phyloP scores from a whole-genome alignment of 2,888 invertebrate genomes.

The Tiliacea citrago region DNA sequence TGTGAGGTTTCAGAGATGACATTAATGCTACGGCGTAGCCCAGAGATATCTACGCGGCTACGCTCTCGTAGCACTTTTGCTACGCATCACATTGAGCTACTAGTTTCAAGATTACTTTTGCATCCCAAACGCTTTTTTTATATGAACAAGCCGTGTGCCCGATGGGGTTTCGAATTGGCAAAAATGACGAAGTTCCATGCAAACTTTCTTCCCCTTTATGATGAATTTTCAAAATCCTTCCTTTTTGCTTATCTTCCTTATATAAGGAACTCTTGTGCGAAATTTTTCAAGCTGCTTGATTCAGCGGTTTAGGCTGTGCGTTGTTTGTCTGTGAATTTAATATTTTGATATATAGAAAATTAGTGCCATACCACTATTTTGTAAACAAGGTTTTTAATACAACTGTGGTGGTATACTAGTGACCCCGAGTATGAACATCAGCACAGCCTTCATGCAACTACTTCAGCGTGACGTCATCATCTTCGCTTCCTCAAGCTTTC shows the following conservation, averaged over 20 bases:
- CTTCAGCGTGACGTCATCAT: no score
- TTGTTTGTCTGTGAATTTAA: neutral
- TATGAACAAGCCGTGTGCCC: neutral
- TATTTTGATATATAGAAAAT: neutral
- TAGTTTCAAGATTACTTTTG: neutral
- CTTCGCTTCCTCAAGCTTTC: no score
- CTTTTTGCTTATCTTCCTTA: neutral
- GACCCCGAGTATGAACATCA: no score
- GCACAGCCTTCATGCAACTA: no score
- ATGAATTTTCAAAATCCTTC: neutral
- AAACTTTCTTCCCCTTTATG: neutral
- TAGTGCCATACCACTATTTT: neutral
- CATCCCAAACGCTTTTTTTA: neutral
- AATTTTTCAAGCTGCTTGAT: neutral
- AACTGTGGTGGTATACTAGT: no score
- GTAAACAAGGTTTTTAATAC: neutral
- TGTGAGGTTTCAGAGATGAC: neutral
- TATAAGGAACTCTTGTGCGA: neutral
- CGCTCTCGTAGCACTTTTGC: constrained; percentile 18
- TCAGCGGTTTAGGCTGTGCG: neutral
- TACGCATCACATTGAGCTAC: neutral
- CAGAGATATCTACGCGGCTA: constrained; percentile 7
- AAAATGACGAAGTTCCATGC: neutral
- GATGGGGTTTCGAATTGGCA: neutral
- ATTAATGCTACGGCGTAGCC: constrained; percentile 23